phyloP scores from a whole-genome alignment of 2,113 vertebrate genomes.

The Tragelaphus scriptus region DNA sequence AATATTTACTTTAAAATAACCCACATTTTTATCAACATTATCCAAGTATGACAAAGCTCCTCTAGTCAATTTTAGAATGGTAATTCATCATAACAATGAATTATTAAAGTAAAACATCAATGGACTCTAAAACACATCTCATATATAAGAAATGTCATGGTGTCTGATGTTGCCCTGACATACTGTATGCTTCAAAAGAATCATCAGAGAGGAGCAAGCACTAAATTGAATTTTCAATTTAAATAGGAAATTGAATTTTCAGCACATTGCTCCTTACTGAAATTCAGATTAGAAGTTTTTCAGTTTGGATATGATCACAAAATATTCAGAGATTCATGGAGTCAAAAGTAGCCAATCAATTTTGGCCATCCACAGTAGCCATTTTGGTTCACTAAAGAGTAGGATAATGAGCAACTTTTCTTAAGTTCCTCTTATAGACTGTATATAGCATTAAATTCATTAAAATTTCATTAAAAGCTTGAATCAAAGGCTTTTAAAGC shows the following conservation, averaged over 20 bases:
- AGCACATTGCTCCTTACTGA: background rate
- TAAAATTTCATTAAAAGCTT: background rate
- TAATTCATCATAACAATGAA: constrained; percentile 42
- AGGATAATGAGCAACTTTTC: background rate
- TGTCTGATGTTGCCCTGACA: constrained; percentile 22
- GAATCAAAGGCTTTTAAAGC: background rate
- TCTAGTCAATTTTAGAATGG: constrained; percentile 45
- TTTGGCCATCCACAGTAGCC: background rate
- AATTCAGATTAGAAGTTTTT: background rate
- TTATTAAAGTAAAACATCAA: constrained; percentile 18
- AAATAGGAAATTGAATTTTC: constrained; percentile 17
- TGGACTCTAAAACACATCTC: constrained; percentile 37
- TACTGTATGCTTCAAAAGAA: constrained; percentile 37
- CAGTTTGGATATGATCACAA: background rate
- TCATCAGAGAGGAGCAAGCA: constrained; percentile 2
- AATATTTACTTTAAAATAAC: constrained; percentile 41
- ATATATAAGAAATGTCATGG: background rate
- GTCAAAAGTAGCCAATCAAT: background rate
- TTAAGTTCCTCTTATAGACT: background rate
- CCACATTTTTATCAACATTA: background rate
- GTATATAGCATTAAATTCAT: background rate
- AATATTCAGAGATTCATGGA: constrained; percentile 14
- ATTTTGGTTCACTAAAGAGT: background rate
- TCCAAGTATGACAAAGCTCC: constrained; percentile 20
- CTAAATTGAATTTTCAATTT: background rate